Conservation (phyloP, 2,113 vertebrate species). For the Hemibagrus wyckioides region DNA sequence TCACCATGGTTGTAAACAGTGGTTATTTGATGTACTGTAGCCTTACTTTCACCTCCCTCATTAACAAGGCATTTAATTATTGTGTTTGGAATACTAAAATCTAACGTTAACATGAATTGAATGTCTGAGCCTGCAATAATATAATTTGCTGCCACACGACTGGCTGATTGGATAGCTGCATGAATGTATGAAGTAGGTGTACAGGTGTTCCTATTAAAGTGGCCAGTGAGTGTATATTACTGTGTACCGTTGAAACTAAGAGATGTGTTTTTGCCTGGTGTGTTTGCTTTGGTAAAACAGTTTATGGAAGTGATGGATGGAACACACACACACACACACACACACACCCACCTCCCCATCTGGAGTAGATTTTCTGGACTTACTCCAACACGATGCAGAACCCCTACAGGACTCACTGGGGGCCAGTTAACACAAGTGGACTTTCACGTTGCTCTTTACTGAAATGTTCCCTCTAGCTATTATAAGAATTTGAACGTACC, state of each 20-base stretch:
- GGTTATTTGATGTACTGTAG: neutral
- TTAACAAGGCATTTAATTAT: too few relatives aligned
- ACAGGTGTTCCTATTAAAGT: neutral
- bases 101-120: neutral
- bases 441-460: neutral
- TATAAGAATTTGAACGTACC: neutral
- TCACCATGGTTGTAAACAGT: neutral
- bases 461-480: neutral
- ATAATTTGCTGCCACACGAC: neutral
- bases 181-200: neutral
- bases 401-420: neutral
- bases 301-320: conserved; percentile 15
- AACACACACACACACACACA: conserved; percentile 21
- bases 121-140: neutral
- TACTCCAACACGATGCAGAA: neutral
- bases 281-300: neutral
- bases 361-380: conserved; percentile 30
- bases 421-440: neutral
- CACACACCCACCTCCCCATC: neutral
- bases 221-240: neutral
- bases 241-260: neutral
- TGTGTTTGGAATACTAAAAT: too few relatives aligned
- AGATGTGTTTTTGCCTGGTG: conserved; percentile 19
- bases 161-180: neutral
- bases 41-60: neutral